A percentile compares a stretch with the other conserved stretches of the same genome.
phyloP scores from a whole-genome alignment of 2,888 invertebrate species.

The Caenorhabditis sp. region DNA sequence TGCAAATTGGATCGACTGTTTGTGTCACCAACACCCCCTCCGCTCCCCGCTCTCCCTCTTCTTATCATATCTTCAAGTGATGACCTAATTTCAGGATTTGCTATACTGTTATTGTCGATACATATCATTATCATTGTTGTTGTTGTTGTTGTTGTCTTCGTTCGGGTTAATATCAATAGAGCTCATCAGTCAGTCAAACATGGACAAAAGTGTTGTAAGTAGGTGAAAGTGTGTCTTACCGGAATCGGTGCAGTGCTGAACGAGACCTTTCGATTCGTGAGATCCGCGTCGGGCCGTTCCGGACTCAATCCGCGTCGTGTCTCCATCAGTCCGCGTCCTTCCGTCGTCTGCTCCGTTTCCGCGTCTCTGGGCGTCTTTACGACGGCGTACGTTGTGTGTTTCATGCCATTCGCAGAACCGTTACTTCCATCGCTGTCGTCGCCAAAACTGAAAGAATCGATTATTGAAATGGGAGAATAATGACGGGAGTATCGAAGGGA shows the following conservation, averaged over 20 bases:
- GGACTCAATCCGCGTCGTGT: slow-evolving; percentile 78
- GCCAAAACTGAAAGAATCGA: slow-evolving; percentile 66
- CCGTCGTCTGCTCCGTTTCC: slow-evolving; percentile 36
- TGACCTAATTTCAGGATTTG: slow-evolving; percentile 50
- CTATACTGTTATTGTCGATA: slow-evolving; percentile 41
- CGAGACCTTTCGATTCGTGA: slow-evolving; percentile 78
- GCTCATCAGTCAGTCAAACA: too few species aligned
- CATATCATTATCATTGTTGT: slow-evolving; percentile 18
- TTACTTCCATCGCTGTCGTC: slow-evolving; percentile 64
- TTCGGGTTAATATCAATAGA: too few species aligned
- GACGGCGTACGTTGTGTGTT: slow-evolving; percentile 72
- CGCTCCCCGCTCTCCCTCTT: slow-evolving; percentile 8
- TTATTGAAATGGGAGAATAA: background rate
- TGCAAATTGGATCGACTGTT: slow-evolving; percentile 25
- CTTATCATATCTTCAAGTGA: slow-evolving; percentile 44
- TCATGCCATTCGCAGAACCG: slow-evolving; percentile 48
- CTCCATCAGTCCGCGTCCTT: slow-evolving; percentile 65
- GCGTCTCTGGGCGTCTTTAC: slow-evolving; percentile 68
- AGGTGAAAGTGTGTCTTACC: slow-evolving; percentile 60
- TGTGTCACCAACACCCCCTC: slow-evolving; percentile 5
- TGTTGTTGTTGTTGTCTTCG: too few species aligned
- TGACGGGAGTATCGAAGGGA: background rate
- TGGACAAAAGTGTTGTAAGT: too few species aligned
- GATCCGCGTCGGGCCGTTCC: slow-evolving; percentile 63
- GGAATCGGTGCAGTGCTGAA: slow-evolving; percentile 82